Conservation (phyloP, 2,888 invertebrate genomes). For the Teleogryllus oceanicus region DNA sequence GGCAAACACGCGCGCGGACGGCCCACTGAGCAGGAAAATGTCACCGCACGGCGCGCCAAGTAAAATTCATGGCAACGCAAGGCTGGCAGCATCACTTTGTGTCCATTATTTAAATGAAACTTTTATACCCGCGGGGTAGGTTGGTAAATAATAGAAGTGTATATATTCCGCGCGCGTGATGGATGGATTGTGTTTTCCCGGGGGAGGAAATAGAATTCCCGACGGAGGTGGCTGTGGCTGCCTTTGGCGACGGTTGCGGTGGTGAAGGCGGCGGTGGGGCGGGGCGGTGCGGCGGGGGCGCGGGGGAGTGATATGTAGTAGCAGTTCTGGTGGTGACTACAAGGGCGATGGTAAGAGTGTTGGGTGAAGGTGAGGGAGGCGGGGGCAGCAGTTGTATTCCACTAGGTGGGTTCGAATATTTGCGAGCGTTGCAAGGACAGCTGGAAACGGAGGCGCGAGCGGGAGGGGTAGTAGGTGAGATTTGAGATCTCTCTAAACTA, state of each 20-base stretch:
- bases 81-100: constrained; percentile 18
- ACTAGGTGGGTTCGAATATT: too few species aligned
- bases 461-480: too few species aligned
- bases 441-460: too few species aligned
- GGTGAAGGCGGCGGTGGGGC: background rate
- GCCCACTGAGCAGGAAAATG: constrained; percentile 6
- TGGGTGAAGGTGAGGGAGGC: too few species aligned
- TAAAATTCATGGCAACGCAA: background rate
- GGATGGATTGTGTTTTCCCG: background rate
- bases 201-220: accelerated
- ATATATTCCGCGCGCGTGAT: constrained; percentile 6
- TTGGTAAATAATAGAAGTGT: constrained; percentile 10
- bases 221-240: background rate
- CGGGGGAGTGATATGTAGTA: too few species aligned
- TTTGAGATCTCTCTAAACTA: too few species aligned
- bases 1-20: background rate
- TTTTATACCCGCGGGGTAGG: constrained; percentile 18
- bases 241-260: background rate
- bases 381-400: too few species aligned
- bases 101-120: constrained; percentile 18
- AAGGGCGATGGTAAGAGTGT: too few species aligned
- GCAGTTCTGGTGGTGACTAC: too few species aligned
- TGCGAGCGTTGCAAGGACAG: too few species aligned
- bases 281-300: too few species aligned
- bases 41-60: background rate